Evolutionary conservation across 1,140 invertebrate genomes (phyloP), one percentile per base, ranked within the genome.

Genomic region (Camponotus pennsylvanicus): DNA sequence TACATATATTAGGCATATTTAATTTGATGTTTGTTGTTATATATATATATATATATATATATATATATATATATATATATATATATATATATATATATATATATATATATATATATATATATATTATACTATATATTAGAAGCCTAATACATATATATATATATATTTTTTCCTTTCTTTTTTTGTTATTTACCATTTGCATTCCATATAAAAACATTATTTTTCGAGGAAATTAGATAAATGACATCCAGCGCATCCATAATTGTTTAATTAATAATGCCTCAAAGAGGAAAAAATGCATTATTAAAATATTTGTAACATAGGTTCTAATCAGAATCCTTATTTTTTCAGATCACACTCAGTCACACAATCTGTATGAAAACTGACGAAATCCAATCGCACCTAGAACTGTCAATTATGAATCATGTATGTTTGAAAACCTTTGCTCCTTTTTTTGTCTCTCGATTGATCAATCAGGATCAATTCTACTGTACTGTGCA

Each of bases 191-290:
- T 92, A 94, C 92, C 92, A 83, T 92, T 84, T 13, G 93, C 92
- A 59, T 77, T 92, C 92, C 93, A 94, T n/a, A 94, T 55, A 34
- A 91, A 93, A 67, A 88, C 90, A 49, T 89, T 90, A 49, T 87
- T 90, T 52, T 88, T 87, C 6, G 90, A 93, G 11, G 85, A 82
- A 34, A 89, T 73, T 21, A 94, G 83, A 64, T 93, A 83, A 57
- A 94, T 91, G 63, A 89, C 79, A 75, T 87, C 21, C 21, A 52
- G 15, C 27, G 57, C 27, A 57, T 11, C 59, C 40, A 64, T 61
- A 18, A 77, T 9, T 55, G 18, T 57, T 5, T 34, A 73, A 61
- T 83, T 59, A 8, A n/a, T 13, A 75, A 40, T 45, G 9, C 3
- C 7, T 42, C 11, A n/a, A 5, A 64, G 32, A 45, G 9, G 45